phyloP scores from a whole-genome alignment of 2,797 vertebrate species.

The Knipowitschia caucasica region DNA sequence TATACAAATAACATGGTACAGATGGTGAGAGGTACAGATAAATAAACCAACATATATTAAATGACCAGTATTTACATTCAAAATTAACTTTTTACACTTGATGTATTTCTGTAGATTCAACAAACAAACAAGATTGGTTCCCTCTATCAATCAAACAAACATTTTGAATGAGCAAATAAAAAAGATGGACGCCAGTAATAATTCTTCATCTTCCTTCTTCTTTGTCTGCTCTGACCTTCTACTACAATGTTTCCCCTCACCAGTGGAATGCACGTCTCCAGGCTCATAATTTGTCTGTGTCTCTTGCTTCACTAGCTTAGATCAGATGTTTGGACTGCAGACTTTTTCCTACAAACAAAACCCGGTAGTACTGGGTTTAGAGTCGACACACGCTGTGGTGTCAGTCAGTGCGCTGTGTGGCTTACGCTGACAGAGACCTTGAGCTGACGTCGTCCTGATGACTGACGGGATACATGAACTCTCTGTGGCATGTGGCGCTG shows the following conservation, averaged over 20 bases:
- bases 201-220: background rate
- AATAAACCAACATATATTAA: too few species aligned
- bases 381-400: conserved; percentile 4
- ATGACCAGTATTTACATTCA: too few species aligned
- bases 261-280: conserved; percentile 23
- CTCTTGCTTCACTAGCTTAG: background rate
- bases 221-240: conserved; percentile 1
- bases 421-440: conserved; percentile 34
- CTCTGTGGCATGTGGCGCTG: conserved; percentile 22
- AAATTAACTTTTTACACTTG: too few species aligned
- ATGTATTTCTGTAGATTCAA: too few species aligned
- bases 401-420: conserved; percentile 29
- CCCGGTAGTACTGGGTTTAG: background rate
- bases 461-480: conserved; percentile 26
- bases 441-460: conserved; percentile 19
- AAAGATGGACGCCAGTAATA: background rate
- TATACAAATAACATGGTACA: too few species aligned
- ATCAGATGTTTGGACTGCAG: background rate
- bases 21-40: too few species aligned
- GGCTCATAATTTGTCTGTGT: conserved; percentile 31
- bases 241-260: background rate
- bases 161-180: background rate
- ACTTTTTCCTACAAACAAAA: conserved; percentile 8
- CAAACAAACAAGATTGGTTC: too few species aligned
- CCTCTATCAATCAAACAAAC: too few species aligned